Base-by-base conservation (phyloP, 2,888 invertebrate genomes). In the Caenorhabditis virilis region DNA sequence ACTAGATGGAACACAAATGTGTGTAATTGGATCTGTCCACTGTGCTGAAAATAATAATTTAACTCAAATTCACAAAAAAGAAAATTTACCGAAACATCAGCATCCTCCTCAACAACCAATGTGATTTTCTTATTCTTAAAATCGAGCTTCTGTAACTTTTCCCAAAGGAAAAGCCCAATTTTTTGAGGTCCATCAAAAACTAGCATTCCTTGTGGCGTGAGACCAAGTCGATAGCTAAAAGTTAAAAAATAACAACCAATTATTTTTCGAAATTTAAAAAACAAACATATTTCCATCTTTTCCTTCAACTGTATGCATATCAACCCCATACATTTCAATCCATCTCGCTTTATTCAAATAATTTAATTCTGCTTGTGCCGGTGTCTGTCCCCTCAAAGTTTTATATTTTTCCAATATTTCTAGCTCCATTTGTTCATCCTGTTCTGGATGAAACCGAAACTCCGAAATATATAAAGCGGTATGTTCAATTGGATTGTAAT, bases 161-260 rank as follows among this genome's bases (percentile, higher is more conserved):
- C 97, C 83, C 98, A 99, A 84, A 95, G 95, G 85, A 99, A 99
- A 18, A 99, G 87, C 0, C 98, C 98, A 78, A 99, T 98, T 86
- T 93, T 91, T 66, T 93, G 93, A 78, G 89, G 88, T 23, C 92
- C 93, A 85, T 99, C 98, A 85, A 95, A 98, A 7, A 99, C 95
- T 52, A 99, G 87, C 82, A 99, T 93, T 1, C 98, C 98, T 13
- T 95, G 95, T 38, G 98, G 98, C 13, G 98, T 99, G 58, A 99
- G 87, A 1, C 98, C 98, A 55, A 99, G 87, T 72, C 91, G 90
- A 85, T 99, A 99, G n/a, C 64, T 67, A 25, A 39, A 61, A 49
- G 15, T 30, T 30, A 30, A 30, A 30, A 30, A 30, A 30, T 9
- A n/a, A n/a, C n/a, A 30, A 30, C 6, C 30, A 13, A 13, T 45